These are phyloP conservation scores for Zaprionus inermis DNA, from an alignment of 1,140 invertebrate genomes.

Conservation along the genomic window DNA sequence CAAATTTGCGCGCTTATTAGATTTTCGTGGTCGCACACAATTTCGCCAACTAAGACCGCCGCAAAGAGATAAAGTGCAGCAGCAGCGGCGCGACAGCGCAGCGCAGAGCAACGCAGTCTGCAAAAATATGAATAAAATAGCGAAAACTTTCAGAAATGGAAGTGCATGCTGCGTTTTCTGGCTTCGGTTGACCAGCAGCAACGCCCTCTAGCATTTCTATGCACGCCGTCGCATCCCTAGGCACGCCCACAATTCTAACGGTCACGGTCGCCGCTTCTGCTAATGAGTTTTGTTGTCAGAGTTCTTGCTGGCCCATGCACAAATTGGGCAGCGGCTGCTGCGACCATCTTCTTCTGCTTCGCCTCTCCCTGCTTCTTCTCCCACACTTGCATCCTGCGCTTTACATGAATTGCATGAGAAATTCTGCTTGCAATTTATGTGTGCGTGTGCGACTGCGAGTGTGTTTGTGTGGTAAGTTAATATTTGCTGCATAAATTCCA, in stretches of 20 bases:
- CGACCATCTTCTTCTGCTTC: conserved; percentile 37
- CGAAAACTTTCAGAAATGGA: conserved; percentile 67
- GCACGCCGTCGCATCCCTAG: not conserved
- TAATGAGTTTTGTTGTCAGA: conserved; percentile 81
- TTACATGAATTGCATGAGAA: conserved; percentile 53
- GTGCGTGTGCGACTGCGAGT: conserved; percentile 4
- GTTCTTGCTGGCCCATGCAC: conserved; percentile 71
- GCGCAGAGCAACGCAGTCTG: conserved; percentile 5
- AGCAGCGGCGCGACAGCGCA: conserved; percentile 8
- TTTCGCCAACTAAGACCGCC: conserved; percentile 81
- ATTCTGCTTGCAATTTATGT: conserved; percentile 52
- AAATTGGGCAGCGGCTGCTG: conserved; percentile 61
- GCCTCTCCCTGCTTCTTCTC: conserved; percentile 1
- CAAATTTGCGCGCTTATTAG: conserved; percentile 83
- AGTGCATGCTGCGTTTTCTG: conserved; percentile 69
- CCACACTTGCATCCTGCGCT: conserved; percentile 20
- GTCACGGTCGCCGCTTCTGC: conserved; percentile 78
- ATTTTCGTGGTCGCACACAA: conserved; percentile 82
- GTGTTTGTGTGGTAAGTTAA: conserved; percentile 74
- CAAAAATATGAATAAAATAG: conserved; percentile 79
- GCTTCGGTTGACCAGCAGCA: conserved; percentile 39
- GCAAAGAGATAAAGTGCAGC: conserved; percentile 77
- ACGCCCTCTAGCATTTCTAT: conserved; percentile 21
- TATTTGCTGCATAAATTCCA: conserved; percentile 82
- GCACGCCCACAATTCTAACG: conserved; percentile 55